phyloP scores from a whole-genome alignment of 1,140 invertebrate genomes.

The Tetragnatha versicolor region DNA sequence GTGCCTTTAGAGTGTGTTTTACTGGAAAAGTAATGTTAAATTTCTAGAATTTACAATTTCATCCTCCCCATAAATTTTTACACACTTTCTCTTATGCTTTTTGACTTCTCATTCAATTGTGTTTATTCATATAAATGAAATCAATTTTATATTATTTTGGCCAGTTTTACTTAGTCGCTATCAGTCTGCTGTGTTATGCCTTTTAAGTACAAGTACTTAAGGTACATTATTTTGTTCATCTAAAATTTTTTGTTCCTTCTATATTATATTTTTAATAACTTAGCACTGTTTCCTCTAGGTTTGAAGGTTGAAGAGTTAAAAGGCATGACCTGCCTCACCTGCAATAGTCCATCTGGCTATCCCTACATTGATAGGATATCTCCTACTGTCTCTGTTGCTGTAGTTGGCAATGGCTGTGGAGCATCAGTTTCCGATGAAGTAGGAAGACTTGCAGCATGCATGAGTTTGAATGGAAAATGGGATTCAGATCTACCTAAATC shows the following conservation, averaged over 20 bases:
- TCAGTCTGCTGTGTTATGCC: not conserved
- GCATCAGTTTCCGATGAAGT: constrained; percentile 34
- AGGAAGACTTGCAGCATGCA: constrained; percentile 23
- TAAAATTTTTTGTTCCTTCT: not conserved
- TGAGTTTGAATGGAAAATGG: constrained; percentile 14
- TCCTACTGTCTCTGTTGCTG: constrained; percentile 16
- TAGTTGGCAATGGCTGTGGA: constrained; percentile 21
- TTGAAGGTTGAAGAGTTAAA: not conserved
- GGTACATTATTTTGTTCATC: not conserved
- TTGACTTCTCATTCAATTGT: too few relatives aligned
- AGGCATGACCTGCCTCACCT: constrained; percentile 21
- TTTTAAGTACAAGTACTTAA: not conserved
- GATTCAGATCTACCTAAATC: not conserved
- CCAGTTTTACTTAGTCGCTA: not conserved
- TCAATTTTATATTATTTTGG: too few relatives aligned
- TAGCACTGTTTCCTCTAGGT: not conserved
- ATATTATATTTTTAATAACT: not conserved
- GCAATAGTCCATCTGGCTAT: not conserved
- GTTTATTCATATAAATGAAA: too few relatives aligned
- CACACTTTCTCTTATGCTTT: too few relatives aligned
- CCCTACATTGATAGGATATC: constrained; percentile 36
- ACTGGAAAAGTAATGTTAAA: too few relatives aligned
- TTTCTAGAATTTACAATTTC: too few relatives aligned
- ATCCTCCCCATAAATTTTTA: too few relatives aligned
- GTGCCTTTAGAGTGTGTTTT: too few relatives aligned